Evolutionary conservation across 2,113 vertebrate species (phyloP), one percentile per base, ranked within the genome.

Genomic region (Bujurquina vittata): DNA sequence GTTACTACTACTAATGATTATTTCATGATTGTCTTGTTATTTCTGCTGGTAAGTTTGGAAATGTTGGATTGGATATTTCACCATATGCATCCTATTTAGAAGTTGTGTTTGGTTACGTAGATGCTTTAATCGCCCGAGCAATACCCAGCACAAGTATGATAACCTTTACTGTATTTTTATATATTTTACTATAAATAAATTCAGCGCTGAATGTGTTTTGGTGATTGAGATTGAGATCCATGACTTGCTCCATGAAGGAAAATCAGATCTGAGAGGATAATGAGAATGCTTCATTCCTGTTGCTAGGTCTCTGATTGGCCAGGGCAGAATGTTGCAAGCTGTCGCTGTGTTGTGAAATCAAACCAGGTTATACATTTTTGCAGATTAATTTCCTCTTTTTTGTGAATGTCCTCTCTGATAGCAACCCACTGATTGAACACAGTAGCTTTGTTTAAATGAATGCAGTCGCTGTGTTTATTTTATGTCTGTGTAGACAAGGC

Each of bases 401-500:
- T 40, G 18, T 46, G 2, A 10, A 7, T 18, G 7, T 1, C n/a
- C 1, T n/a, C 15, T 61, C 2, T 8, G 10, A 11, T n/a, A 12
- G 14, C 3, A 15, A 15, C 37, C 10, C 37, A 40, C 37, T 40
- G 37, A 40, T 11, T 40, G 10, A 40, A 43, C 40, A 12, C 40
- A 43, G 40, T 43, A 11, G 17, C 40, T n/a, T 75, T n/a, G n/a
- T 12, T n/a, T 22, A 62, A 54, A 33, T 49, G 58, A 49, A 15
- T 20, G 58, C 75, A 5, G 20, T 40, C 7, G 10, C 11, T 37
- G 55, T 23, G 31, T 43, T 79, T 55, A 8, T 29, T 56, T 12
- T 37, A 54, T 35, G 40, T 62, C 83, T 49, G n/a, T 58, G 55
- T 63, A 54, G 26, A 46, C 49, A 63, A 14, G n/a, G 40, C 12